Conservation (phyloP, 2,888 invertebrate genomes). For the Alcis repandata region DNA sequence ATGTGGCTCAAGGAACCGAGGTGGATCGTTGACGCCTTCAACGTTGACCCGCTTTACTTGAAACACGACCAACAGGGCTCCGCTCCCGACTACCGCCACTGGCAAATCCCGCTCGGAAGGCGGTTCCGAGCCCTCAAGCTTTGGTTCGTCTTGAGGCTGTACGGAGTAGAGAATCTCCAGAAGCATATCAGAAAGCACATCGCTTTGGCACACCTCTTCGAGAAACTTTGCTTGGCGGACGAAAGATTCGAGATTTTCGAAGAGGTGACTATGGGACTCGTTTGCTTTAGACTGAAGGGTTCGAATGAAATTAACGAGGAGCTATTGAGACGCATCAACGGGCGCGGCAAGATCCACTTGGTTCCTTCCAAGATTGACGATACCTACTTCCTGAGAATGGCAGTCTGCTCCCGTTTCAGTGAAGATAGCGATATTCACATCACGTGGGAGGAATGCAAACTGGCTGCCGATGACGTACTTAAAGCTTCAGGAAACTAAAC, state of each 20-base stretch:
- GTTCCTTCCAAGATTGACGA: slow-evolving; percentile 96
- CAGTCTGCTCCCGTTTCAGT: slow-evolving; percentile 95
- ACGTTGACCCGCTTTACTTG: slow-evolving; percentile 98
- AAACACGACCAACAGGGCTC: slow-evolving; percentile 97
- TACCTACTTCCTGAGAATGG: slow-evolving; percentile 94
- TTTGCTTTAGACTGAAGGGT: slow-evolving; percentile 97
- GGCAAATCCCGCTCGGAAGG: slow-evolving; percentile 98
- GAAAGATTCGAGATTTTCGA: slow-evolving; percentile 95
- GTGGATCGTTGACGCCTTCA: slow-evolving; percentile 97
- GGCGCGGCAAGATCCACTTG: slow-evolving; percentile 95
- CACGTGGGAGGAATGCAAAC: slow-evolving; percentile 95
- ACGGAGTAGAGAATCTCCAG: slow-evolving; percentile 95
- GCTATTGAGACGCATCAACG: slow-evolving; percentile 94
- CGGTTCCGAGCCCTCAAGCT: slow-evolving; percentile 96
- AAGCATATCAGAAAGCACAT: slow-evolving; percentile 95
- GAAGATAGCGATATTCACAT: slow-evolving; percentile 93
- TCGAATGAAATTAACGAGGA: slow-evolving; percentile 93
- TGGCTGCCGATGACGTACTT: slow-evolving; percentile 90
- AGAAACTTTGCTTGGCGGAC: slow-evolving; percentile 91
- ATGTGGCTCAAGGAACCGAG: slow-evolving; percentile 98
- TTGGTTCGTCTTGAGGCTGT: slow-evolving; percentile 97
- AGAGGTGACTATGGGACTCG: slow-evolving; percentile 97
- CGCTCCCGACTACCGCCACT: slow-evolving; percentile 97
- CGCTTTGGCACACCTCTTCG: slow-evolving; percentile 95
- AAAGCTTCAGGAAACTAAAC: slow-evolving; percentile 46